A percentile compares a stretch with the other conserved stretches of the same genome.
Conservation (phyloP, 2,888 invertebrate species). For the Cylloceria caligata region DNA sequence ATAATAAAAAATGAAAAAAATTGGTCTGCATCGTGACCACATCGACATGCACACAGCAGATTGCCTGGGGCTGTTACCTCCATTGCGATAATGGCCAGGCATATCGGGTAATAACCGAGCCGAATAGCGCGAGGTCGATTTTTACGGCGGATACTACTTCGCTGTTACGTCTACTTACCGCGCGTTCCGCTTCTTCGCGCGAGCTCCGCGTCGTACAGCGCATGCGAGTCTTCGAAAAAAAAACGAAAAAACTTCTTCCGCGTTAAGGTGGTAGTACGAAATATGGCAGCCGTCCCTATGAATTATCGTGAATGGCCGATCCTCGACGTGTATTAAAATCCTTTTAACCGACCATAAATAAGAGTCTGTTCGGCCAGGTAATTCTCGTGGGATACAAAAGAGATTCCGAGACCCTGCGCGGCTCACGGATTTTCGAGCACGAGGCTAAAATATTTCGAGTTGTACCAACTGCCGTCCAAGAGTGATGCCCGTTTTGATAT, state of each 20-base stretch:
- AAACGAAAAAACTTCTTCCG: not conserved
- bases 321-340: constrained; percentile 79
- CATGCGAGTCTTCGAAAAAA: not conserved
- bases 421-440: constrained; percentile 16
- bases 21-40: not conserved
- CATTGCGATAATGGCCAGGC: constrained; percentile 28
- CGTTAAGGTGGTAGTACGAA: constrained; percentile 62
- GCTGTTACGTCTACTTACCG: constrained; percentile 58
- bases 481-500: not conserved
- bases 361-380: constrained; percentile 73
- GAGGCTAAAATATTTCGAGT: not conserved
- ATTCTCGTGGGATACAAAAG: constrained; percentile 70
- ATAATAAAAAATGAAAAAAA: not conserved
- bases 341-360: constrained; percentile 81
- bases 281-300: constrained; percentile 75
- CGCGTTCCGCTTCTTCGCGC: constrained; percentile 35
- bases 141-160: constrained; percentile 57
- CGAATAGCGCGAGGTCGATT: constrained; percentile 47
- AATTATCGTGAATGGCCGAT: constrained; percentile 74
- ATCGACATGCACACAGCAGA: not conserved
- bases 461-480: not conserved
- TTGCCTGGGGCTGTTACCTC: not conserved
- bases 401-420: constrained; percentile 42
- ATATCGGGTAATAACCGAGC: constrained; percentile 29
- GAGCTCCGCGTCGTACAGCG: not conserved